Evolutionary conservation across 2,113 vertebrate genomes (phyloP), one percentile per base, ranked within the genome.

Genomic region (Rhodinocichla rosea): DNA sequence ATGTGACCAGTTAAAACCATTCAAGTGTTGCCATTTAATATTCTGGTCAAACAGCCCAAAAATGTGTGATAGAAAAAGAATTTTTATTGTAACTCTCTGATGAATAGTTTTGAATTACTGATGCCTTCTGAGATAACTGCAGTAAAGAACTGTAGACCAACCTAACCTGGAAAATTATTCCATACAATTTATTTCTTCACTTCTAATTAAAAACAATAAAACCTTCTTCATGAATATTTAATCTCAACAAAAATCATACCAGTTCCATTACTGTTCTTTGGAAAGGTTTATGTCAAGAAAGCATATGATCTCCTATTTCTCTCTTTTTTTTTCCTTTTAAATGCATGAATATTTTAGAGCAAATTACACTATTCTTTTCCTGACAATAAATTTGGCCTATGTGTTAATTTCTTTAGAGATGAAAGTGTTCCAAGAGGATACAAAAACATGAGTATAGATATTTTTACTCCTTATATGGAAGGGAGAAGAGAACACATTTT

Each of bases 181-280:
- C 14, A n/a, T 91, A 65, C 4, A 65, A 69, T 91, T 79, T 90
- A 69, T 88, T 90, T 83, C 69, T 35, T 79, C 13, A 45, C 37
- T 7, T 62, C 59, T 83, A 88, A 85, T 95, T 93, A 95, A 94
- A 78, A 85, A 18, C 67, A n/a, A 70, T 83, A 89, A 94, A 92
- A 83, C 2, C 10, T 62, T 6, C 13, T 87, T 94, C 19, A 69
- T 90, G 59, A 69, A 92, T 83, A 60, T 67, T 82, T 87, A 81
- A 91, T 67, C 7, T 32, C 26, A 85, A 35, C 15, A 73, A 76
- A 91, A 87, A 7, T 10, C 49, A 2, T 69, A 80, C 14, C 13
- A 55, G 26, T 80, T 92, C 22, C 49, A 24, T 83, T 92, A 37
- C 20, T 65, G 24, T 33, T 10, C 2, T 76, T 89, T 70, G 26